Base-by-base conservation (phyloP, 2,113 vertebrate species). In the Eulemur rufifrons region DNA sequence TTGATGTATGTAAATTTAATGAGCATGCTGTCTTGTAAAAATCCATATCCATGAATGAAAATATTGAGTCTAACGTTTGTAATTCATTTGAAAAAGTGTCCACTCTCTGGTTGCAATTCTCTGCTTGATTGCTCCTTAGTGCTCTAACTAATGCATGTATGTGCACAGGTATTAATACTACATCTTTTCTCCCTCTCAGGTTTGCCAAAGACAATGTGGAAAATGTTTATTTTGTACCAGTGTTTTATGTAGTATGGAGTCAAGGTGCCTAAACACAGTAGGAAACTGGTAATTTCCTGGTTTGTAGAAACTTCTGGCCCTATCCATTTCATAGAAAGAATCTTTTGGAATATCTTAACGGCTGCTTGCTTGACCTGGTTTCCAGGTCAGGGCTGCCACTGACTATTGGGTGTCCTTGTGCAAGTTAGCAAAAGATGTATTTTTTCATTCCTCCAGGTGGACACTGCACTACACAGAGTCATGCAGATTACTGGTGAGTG, bases 1-100 rank as follows among this genome's bases (percentile, higher is more conserved):
- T 94, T 96, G 96, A 95, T 96, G 61, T 94, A 96, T 97, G 93
- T 94, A 95, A 97, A 95, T 96, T 96, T 97, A 97, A 91, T 73
- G 91, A 97, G 52, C 61, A 56, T 93, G 52, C 89, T 97, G 89
- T 92, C 97, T 96, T 96, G 82, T 96, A 54, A 94, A 95, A 94
- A 91, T 96, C 91, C 63, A 93, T 61, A 93, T 90, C 77, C 77
- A 64, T 95, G 93, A 96, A 91, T 95, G 97, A 96, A 94, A 91
- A 95, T 88, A 82, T 73, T 92, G 78, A 97, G 47, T 82, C 32
- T 92, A n/a, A 83, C 5, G 20, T 97, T 94, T 97, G 61, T 94
- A 96, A 92, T 95, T 96, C 21, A 85, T 77, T 82, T 91, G 89
- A 66, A 95, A 93, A 92, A 34, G 61, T 86, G 59, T 90, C 73